phyloP scores from a whole-genome alignment of 2,113 vertebrate genomes.

The Anser brachyrhynchus region DNA sequence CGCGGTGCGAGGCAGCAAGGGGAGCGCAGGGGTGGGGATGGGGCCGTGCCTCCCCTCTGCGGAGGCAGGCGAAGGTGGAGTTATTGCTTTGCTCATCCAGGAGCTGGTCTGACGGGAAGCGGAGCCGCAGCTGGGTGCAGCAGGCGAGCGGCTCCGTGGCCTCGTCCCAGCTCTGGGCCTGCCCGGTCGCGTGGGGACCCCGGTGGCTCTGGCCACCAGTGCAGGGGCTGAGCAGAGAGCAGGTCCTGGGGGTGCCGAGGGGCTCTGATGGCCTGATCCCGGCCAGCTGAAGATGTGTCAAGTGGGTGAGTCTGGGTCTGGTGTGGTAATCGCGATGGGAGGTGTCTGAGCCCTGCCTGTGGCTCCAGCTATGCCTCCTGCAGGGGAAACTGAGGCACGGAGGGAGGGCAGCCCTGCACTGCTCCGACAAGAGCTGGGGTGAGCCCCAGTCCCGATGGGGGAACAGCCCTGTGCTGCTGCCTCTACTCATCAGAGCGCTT shows the following conservation, averaged over 20 bases:
- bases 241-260: accelerated
- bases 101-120: constrained; percentile 68
- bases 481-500: accelerated
- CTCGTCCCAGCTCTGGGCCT: background rate
- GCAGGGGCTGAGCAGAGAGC: background rate
- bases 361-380: background rate
- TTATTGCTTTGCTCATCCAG: background rate
- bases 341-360: background rate
- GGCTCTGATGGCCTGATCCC: background rate
- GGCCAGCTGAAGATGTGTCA: constrained; percentile 63
- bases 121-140: background rate
- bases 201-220: accelerated
- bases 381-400: background rate
- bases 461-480: background rate
- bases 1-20: background rate
- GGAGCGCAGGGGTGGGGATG: constrained; percentile 14
- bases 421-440: background rate
- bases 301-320: constrained; percentile 54
- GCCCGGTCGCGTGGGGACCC: accelerated
- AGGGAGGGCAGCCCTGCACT: background rate
- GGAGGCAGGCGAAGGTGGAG: constrained; percentile 34
- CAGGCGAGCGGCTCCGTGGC: background rate
- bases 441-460: accelerated
- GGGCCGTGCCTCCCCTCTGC: constrained; percentile 2
- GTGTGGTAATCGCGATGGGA: accelerated